Percentiles rank a stretch among this genome's conserved stretches.
Conservation (phyloP, 37 sponge, comb jelly and placozoan genomes). For the Haliclona indistincta region DNA sequence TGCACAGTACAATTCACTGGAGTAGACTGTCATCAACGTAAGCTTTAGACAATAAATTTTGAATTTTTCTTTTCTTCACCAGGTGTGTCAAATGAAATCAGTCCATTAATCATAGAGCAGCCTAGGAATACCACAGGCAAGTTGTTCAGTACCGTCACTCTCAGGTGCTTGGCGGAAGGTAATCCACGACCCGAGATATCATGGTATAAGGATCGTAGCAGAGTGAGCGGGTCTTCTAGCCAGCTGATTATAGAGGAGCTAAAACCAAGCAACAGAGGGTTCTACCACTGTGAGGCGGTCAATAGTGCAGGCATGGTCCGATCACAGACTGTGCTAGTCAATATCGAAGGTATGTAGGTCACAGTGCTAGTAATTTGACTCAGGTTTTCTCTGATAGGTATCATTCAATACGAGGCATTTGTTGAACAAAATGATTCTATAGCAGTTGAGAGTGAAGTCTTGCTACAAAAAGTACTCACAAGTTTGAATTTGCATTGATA, state of each 20-base stretch:
- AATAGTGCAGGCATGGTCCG: conserved; percentile 10
- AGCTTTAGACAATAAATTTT: background rate
- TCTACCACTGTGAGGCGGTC: conserved; percentile 28
- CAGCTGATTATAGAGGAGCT: conserved; percentile 24
- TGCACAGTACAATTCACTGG: conserved; percentile 25
- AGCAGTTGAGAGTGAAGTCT: background rate
- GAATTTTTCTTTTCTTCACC: background rate
- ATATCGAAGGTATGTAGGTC: conserved; percentile 17
- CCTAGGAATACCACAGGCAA: background rate
- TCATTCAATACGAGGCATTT: conserved; percentile 12
- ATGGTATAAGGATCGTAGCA: conserved; percentile 48
- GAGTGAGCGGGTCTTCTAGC: background rate
- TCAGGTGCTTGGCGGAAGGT: conserved; percentile 29
- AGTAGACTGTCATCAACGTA: conserved; percentile 22
- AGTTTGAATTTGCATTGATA: background rate
- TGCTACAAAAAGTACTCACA: no score
- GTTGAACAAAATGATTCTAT: background rate
- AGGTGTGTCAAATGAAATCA: background rate
- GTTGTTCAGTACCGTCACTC: background rate
- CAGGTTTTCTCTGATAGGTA: conserved; percentile 2
- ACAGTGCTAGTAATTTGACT: no score
- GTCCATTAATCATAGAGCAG: background rate
- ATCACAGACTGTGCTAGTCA: conserved; percentile 6
- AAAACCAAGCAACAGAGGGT: conserved; percentile 12
- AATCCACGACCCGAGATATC: conserved; percentile 32